Base-by-base conservation (phyloP, 2,113 vertebrate species). In the Otocyon megalotis region DNA sequence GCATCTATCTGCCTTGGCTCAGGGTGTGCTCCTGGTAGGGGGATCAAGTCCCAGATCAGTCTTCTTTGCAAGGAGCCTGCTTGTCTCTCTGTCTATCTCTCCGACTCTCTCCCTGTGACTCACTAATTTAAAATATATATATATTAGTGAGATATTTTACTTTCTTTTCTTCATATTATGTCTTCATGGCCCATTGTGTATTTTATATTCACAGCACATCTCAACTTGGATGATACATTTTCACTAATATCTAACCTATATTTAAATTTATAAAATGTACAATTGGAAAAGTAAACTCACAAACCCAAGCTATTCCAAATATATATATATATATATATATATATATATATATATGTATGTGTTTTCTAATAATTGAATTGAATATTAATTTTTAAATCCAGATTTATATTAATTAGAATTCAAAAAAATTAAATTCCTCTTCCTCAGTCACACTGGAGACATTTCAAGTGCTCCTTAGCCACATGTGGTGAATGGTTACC, bases 331-430 rank as follows among this genome's bases (percentile, higher is more conserved):
- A 43, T 43, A 43, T 43, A 43, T 43, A 43, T 37, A 37, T 37
- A 37, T 37, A 4, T 37, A 4, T 37, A 43, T 43, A 43, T 43
- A 43, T 43, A n/a, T n/a, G n/a, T n/a, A n/a, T n/a, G n/a, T n/a
- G 20, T 58, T 81, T 97, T 89, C 72, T 48, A 94, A 96, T 0
- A 62, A 30, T 35, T 90, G 14, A 83, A 48, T 13, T 67, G 80
- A 90, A 79, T 84, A 74, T 85, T 65, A 16, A 13, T 43, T 94
- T 83, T 87, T 74, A 86, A 93, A 30, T 81, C 48, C 37, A 74
- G 90, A 83, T 92, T 62, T 65, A 65, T 90, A 81, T 94, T 67
- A 79, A 90, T 71, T 63, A 53, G 19, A 90, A 89, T 71, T 83
- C 87, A 94, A 56, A 17, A 4, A 74, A 97, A 92, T 92, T 90